phyloP scores from a whole-genome alignment of 2,797 vertebrate species.

The Lophura swinhoii region DNA sequence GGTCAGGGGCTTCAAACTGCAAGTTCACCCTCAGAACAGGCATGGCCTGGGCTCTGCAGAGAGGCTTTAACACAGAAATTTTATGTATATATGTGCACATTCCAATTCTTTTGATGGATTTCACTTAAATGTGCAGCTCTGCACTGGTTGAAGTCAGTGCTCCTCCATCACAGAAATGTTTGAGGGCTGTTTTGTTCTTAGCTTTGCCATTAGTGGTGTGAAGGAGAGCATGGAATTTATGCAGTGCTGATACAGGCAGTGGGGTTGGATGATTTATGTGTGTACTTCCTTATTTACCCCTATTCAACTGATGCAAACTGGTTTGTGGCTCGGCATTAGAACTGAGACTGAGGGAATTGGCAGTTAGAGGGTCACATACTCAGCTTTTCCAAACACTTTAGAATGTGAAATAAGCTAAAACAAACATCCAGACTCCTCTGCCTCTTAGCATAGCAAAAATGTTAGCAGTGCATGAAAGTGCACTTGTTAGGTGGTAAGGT shows the following conservation, averaged over 20 bases:
- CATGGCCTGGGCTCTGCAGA: background rate
- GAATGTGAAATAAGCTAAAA: background rate
- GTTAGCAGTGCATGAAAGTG: background rate
- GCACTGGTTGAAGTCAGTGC: background rate
- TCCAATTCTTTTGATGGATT: background rate
- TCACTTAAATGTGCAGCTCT: background rate
- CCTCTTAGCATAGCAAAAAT: background rate
- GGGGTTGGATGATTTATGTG: background rate
- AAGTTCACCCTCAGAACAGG: background rate
- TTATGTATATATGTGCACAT: accelerated
- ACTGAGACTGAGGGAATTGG: background rate
- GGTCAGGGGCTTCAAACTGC: background rate
- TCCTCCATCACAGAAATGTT: constrained; percentile 3
- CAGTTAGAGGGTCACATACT: background rate
- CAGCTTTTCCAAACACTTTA: background rate
- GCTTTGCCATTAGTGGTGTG: background rate
- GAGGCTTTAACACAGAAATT: background rate
- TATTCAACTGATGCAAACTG: background rate
- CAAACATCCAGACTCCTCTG: background rate
- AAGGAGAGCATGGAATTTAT: background rate
- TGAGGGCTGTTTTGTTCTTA: background rate
- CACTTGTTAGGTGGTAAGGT: background rate
- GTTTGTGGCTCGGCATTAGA: background rate
- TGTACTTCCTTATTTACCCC: background rate
- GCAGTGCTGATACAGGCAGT: background rate